Conservation (phyloP, 2,113 vertebrate species). For the Corvus moneduloides region DNA sequence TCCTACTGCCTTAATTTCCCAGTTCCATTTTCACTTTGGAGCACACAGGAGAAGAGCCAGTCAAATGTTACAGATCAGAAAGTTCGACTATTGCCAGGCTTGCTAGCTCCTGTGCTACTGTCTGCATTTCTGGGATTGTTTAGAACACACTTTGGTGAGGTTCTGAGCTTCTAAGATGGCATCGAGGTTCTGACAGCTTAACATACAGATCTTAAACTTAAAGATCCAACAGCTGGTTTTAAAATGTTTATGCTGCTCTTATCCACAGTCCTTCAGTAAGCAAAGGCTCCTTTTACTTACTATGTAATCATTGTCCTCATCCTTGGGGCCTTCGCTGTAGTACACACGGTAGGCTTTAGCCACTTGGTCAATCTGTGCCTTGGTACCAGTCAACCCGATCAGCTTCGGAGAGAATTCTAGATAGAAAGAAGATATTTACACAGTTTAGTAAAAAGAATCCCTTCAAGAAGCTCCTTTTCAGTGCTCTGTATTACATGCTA, state of each 20-base stretch:
- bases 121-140: background rate
- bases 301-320: conserved; percentile 96
- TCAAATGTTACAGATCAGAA: background rate
- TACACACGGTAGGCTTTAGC: conserved; percentile 91
- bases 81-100: background rate
- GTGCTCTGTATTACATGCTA: background rate
- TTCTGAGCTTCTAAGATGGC: background rate
- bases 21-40: background rate
- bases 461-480: background rate
- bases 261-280: background rate
- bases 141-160: background rate
- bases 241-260: background rate
- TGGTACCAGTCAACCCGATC: conserved; percentile 87
- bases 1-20: background rate
- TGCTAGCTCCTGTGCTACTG: background rate
- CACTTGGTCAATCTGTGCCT: conserved; percentile 80
- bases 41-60: background rate
- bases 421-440: background rate
- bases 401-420: conserved; percentile 95
- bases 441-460: background rate
- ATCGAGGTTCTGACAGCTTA: background rate
- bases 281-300: conserved; percentile 76
- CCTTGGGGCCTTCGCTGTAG: conserved; percentile 94
- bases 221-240: background rate
- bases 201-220: background rate